phyloP scores from a whole-genome alignment of 2,888 invertebrate species.

The Drosophila nigricruria region DNA sequence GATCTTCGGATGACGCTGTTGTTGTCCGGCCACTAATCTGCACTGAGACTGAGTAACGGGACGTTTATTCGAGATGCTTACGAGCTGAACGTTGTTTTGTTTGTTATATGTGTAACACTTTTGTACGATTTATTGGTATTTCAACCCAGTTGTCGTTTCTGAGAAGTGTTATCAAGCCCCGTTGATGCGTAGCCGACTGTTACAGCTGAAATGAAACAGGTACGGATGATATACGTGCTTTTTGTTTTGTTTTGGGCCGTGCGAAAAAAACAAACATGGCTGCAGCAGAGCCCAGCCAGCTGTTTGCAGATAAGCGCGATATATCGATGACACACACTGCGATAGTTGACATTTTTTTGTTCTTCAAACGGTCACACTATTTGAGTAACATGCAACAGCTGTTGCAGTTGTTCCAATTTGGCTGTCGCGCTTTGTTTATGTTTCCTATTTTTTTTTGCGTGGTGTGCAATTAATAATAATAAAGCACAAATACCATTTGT shows the following conservation, averaged over 20 bases:
- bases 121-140: constrained; percentile 22
- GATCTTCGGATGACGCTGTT: constrained; percentile 31
- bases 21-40: constrained; percentile 67
- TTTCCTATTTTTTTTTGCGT: constrained; percentile 43
- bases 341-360: background rate
- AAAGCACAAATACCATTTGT: background rate
- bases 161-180: constrained; percentile 30
- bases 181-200: constrained; percentile 25
- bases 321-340: constrained; percentile 31
- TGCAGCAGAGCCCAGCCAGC: constrained; percentile 48
- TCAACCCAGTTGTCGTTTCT: constrained; percentile 18
- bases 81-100: constrained; percentile 22
- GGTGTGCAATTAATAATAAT: constrained; percentile 11
- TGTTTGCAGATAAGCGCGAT: constrained; percentile 26
- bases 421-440: constrained; percentile 44
- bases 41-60: constrained; percentile 76
- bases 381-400: constrained; percentile 46
- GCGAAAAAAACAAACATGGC: constrained; percentile 60
- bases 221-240: constrained; percentile 35
- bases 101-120: constrained; percentile 34
- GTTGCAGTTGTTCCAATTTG: constrained; percentile 39
- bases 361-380: constrained; percentile 14
- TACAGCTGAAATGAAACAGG: constrained; percentile 52
- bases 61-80: constrained; percentile 51
- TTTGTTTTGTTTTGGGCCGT: constrained; percentile 68